phyloP scores from a whole-genome alignment of 1,140 invertebrate species.

The Aphelinus atriplicis region DNA sequence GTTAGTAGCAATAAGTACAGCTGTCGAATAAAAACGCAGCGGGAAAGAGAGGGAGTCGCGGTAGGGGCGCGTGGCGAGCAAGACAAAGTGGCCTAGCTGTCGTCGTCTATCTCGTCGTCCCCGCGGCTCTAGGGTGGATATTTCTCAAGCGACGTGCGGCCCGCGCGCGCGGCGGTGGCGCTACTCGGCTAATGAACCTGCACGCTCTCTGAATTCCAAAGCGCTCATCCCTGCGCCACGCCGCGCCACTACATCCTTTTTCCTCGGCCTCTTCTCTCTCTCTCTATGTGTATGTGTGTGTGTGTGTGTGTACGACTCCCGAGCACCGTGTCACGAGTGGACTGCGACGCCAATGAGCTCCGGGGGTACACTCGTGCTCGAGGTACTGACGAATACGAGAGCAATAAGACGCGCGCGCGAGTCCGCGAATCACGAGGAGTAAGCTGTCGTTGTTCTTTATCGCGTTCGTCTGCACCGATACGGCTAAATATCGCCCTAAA shows the following conservation, averaged over 20 bases:
- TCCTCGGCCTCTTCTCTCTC: slow-evolving; percentile 19
- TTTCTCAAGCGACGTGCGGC: not conserved
- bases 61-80: not conserved
- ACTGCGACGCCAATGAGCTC: no score
- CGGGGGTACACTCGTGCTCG: no score
- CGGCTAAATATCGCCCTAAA: no score
- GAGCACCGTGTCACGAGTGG: no score
- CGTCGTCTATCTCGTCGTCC: not conserved
- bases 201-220: slow-evolving; percentile 54
- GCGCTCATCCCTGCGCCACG: slow-evolving; percentile 11
- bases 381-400: no score
- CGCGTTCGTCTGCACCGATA: no score
- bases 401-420: no score
- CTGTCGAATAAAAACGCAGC: not conserved
- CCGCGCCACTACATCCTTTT: slow-evolving; percentile 30
- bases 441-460: no score
- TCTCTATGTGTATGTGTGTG: not conserved
- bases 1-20: not conserved
- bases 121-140: not conserved
- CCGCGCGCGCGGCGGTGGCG: not conserved
- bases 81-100: not conserved
- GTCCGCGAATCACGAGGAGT: no score
- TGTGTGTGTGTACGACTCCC: no score
- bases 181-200: slow-evolving; percentile 50
- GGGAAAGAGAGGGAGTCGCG: not conserved